phyloP scores from a whole-genome alignment of 2,113 vertebrate genomes.

The Heterotis niloticus region DNA sequence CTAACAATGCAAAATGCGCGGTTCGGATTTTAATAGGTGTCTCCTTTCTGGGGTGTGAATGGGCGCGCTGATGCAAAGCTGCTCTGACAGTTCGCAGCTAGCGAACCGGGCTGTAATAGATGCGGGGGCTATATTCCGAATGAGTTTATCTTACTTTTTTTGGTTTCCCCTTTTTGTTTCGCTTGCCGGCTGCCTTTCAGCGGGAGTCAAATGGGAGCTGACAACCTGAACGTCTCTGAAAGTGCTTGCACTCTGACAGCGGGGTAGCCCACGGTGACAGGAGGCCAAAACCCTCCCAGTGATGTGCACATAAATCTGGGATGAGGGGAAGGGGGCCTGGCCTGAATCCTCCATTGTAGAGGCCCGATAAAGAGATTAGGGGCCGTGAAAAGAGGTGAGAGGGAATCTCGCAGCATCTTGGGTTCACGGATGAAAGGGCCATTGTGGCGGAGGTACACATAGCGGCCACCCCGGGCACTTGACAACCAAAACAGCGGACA shows the following conservation, averaged over 20 bases:
- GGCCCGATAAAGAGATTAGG: conserved; percentile 83
- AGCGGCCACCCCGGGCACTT: conserved; percentile 80
- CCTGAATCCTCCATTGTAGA: conserved; percentile 84
- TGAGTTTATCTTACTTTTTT: conserved; percentile 23
- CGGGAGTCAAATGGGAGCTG: conserved; percentile 53
- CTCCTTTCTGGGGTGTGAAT: conserved; percentile 38
- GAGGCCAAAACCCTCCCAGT: conserved; percentile 61
- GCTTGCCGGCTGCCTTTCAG: conserved; percentile 16
- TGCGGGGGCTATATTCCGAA: conserved; percentile 17
- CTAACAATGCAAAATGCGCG: conserved; percentile 14
- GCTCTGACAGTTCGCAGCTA: conserved; percentile 33
- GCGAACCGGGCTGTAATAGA: conserved; percentile 27
- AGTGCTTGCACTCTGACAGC: conserved; percentile 31
- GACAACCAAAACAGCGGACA: conserved; percentile 77
- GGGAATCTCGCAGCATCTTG: conserved; percentile 77
- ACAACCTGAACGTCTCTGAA: conserved; percentile 47
- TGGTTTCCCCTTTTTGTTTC: conserved; percentile 29
- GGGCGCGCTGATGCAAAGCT: conserved; percentile 47
- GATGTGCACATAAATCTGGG: conserved; percentile 61
- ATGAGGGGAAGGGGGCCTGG: conserved; percentile 56
- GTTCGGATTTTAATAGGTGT: conserved; percentile 28
- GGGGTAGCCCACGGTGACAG: conserved; percentile 57
- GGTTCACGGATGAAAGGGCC: conserved; percentile 79
- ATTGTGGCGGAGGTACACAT: conserved; percentile 87
- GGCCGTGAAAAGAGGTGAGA: conserved; percentile 76